Conservation (phyloP, 2,113 vertebrate species). For the Antechinus flavipes region DNA sequence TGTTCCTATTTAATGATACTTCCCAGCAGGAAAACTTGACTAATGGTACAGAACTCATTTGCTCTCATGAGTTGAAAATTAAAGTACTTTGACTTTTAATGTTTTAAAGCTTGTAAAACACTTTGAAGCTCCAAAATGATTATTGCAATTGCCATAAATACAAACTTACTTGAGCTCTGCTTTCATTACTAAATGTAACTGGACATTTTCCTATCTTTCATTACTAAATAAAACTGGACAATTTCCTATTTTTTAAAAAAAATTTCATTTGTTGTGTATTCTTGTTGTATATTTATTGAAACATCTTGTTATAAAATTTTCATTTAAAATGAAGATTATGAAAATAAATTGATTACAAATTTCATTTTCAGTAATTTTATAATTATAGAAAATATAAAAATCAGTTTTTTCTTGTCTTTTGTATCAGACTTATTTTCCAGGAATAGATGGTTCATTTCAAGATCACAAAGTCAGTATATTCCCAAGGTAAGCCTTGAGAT, state of each 20-base stretch:
- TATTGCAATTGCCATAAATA: background rate
- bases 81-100: constrained; percentile 23
- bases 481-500: background rate
- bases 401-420: constrained; percentile 17
- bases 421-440: constrained; percentile 21
- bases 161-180: background rate
- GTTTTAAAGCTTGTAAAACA: constrained; percentile 33
- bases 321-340: constrained; percentile 1
- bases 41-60: background rate
- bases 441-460: background rate
- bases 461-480: background rate
- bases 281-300: background rate
- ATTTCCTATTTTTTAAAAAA: constrained; percentile 1
- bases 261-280: background rate
- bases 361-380: constrained; percentile 40
- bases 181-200: constrained; percentile 27
- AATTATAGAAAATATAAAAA: constrained; percentile 36
- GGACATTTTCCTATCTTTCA: background rate
- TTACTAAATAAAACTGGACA: background rate
- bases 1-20: background rate
- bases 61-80: constrained; percentile 13
- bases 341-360: constrained; percentile 40
- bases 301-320: background rate
- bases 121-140: background rate
- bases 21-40: background rate